phyloP scores from a whole-genome alignment of 2,888 invertebrate genomes.

The Aleiodes leptofemur region DNA sequence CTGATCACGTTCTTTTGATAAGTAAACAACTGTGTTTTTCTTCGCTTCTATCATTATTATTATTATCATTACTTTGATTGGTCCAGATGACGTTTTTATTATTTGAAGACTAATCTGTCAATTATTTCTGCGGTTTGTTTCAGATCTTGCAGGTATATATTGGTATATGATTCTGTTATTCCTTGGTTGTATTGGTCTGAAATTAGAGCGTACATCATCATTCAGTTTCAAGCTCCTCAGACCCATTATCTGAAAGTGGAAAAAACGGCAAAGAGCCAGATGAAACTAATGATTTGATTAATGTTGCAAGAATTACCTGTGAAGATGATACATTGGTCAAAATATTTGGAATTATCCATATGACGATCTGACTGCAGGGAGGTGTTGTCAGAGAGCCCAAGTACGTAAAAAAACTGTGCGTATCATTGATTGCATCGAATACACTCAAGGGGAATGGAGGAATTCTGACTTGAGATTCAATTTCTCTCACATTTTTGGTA shows the following conservation, averaged over 20 bases:
- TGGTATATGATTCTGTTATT: slow-evolving; percentile 41
- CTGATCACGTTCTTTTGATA: slow-evolving; percentile 33
- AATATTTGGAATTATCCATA: slow-evolving; percentile 75
- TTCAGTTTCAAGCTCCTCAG: slow-evolving; percentile 42
- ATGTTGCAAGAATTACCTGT: slow-evolving; percentile 54
- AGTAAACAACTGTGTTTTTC: slow-evolving; percentile 3
- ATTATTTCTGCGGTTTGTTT: background rate
- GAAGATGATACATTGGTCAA: slow-evolving; percentile 43
- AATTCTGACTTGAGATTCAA: slow-evolving; percentile 27
- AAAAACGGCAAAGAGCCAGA: background rate
- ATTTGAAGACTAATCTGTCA: background rate
- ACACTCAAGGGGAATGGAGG: slow-evolving; percentile 58
- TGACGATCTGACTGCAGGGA: slow-evolving; percentile 76
- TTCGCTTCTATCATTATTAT: no score
- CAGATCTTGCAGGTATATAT: background rate
- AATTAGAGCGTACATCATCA: slow-evolving; percentile 43
- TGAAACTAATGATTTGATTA: background rate
- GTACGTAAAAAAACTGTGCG: slow-evolving; percentile 71
- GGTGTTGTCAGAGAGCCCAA: slow-evolving; percentile 78
- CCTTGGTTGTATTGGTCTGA: slow-evolving; percentile 47
- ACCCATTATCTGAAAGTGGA: slow-evolving; percentile 41
- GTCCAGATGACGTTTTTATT: background rate
- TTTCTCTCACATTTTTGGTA: background rate
- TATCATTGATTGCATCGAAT: slow-evolving; percentile 46
- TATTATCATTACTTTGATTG: slow-evolving; percentile 8